Evolutionary conservation across 23 tunicate genomes (phyloP).

Genomic region (Ciona savignyi): DNA sequence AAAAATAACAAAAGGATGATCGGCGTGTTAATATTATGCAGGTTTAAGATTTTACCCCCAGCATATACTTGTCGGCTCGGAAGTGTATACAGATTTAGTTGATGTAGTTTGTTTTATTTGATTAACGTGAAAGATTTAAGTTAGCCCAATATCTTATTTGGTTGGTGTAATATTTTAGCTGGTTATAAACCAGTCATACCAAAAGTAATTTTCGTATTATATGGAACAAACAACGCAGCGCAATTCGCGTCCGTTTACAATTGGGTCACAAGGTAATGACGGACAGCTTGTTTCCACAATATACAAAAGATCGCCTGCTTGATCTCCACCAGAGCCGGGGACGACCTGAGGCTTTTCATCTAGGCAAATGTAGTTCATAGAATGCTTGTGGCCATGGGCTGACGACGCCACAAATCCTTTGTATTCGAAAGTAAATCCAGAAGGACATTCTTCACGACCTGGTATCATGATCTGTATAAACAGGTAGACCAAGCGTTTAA

Average conservation of each 20-base stretch:
- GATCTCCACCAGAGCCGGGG: conserved; percentile 31
- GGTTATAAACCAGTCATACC: no score
- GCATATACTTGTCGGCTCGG: no score
- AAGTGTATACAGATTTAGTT: no score
- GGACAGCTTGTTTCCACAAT: conserved; percentile 27
- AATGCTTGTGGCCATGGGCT: conserved; percentile 17
- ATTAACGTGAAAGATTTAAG: no score
- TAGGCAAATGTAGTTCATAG: conserved; percentile 21
- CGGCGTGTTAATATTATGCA: no score
- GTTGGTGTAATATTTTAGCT: no score
- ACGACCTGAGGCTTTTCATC: conserved; percentile 41
- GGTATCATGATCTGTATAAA: conserved; percentile 39
- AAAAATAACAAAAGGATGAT: no score
- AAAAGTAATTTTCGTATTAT: no score
- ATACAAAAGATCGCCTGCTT: conserved; percentile 16
- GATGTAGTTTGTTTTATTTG: no score
- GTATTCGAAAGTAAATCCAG: conserved; percentile 21
- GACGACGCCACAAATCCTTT: conserved; percentile 25
- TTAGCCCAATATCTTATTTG: no score
- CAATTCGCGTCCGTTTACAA: conserved; percentile 37
- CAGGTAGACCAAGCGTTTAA: no score
- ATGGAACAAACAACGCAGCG: conserved; percentile 38
- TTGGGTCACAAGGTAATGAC: conserved; percentile 27
- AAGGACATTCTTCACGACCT: conserved; percentile 28
- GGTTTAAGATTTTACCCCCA: no score